Percentiles rank a stretch among this genome's conserved stretches.
Evolutionary conservation across 2,797 vertebrate species (phyloP).

Genomic region (Cephalopachus bancanus): DNA sequence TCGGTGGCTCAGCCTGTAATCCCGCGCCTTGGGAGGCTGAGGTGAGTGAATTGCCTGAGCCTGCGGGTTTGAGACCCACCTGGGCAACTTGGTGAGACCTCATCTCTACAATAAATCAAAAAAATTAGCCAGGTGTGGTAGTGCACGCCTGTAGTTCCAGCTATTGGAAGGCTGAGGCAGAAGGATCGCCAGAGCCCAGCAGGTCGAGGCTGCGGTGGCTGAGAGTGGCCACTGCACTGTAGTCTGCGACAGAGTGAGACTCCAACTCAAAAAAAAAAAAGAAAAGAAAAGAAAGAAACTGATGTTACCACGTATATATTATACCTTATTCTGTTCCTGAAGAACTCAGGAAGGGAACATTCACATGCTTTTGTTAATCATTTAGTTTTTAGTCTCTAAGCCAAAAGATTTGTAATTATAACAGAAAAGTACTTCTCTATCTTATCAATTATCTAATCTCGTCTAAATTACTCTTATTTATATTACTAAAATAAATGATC

Average conservation of each 20-base stretch:
- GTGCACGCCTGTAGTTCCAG: neutral
- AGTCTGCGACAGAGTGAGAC: neutral
- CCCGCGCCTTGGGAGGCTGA: neutral
- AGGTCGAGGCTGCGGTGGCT: neutral
- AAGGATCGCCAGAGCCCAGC: neutral
- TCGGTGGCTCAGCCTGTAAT: neutral
- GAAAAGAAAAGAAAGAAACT: neutral
- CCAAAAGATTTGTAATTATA: neutral
- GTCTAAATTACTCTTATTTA: neutral
- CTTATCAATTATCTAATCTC: neutral
- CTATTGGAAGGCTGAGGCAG: neutral
- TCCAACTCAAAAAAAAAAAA: neutral
- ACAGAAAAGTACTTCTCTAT: neutral
- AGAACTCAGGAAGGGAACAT: neutral
- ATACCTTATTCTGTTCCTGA: neutral
- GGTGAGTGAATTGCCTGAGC: neutral
- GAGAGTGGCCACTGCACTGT: neutral
- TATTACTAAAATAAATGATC: neutral
- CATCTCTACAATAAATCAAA: neutral
- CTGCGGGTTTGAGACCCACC: neutral
- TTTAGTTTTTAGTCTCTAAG: neutral
- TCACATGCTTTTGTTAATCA: neutral
- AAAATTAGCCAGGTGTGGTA: neutral
- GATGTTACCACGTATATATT: neutral
- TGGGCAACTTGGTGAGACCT: neutral